These are phyloP conservation scores for Hydrozoanthus gracilis DNA, from an alignment of 92 coral and sea anemone species.

Conservation along the genomic window DNA sequence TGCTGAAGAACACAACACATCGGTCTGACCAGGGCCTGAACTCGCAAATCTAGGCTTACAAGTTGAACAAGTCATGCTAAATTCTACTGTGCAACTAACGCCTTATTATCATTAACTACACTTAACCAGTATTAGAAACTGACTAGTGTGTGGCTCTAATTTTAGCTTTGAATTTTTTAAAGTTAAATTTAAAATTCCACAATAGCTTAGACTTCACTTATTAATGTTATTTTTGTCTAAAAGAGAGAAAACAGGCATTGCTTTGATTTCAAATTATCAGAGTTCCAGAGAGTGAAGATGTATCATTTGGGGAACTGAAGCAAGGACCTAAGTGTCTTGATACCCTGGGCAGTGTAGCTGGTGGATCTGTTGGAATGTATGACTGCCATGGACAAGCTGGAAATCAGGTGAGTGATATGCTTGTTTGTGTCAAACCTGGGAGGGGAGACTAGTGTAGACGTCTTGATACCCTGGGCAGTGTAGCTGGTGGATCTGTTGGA, in stretches of 20 bases:
- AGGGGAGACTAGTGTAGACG: constrained; percentile 56
- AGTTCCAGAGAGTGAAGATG: constrained; percentile 84
- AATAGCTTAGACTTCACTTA: too few species aligned
- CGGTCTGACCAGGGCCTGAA: too few species aligned
- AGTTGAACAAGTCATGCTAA: too few species aligned
- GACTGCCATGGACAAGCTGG: constrained; percentile 98
- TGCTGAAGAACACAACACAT: too few species aligned
- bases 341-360: constrained; percentile 90
- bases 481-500: constrained; percentile 81
- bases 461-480: constrained; percentile 91
- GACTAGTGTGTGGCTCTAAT: too few species aligned
- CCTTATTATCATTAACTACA: too few species aligned
- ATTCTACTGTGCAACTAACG: too few species aligned
- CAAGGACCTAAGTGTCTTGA: constrained; percentile 94
- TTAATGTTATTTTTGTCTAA: too few species aligned
- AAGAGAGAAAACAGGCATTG: background rate
- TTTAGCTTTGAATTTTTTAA: too few species aligned
- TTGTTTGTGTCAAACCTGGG: background rate
- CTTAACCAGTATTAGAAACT: too few species aligned
- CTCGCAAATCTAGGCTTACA: too few species aligned
- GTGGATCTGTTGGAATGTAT: constrained; percentile 76
- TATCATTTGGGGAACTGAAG: constrained; percentile 92
- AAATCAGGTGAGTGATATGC: constrained; percentile 74
- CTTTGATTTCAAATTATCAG: constrained; percentile 52
- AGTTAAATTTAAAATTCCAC: too few species aligned